phyloP scores from a whole-genome alignment of 2,113 vertebrate genomes.

The Ochotona princeps region DNA sequence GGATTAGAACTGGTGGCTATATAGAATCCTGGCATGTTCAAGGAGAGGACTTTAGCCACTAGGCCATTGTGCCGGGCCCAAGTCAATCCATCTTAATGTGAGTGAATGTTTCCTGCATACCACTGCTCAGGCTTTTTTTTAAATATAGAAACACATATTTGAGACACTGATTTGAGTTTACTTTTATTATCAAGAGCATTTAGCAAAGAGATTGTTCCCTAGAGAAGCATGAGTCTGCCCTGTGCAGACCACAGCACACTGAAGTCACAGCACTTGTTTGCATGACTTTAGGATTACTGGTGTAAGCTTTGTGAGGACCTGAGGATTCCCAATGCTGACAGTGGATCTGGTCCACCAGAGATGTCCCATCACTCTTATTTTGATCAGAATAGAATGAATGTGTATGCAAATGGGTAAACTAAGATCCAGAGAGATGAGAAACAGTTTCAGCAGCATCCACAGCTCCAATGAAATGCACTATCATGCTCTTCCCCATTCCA shows the following conservation, averaged over 20 bases:
- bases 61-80: too few species aligned
- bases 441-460: not conserved
- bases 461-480: not conserved
- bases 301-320: not conserved
- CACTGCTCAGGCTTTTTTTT: not conserved
- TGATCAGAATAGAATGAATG: not conserved
- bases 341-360: not conserved
- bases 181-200: not conserved
- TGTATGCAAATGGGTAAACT: not conserved
- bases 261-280: not conserved
- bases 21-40: too few species aligned
- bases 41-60: too few species aligned
- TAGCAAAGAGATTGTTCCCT: not conserved
- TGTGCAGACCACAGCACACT: not conserved
- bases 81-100: not conserved
- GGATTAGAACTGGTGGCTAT: too few species aligned
- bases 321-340: not conserved
- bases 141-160: not conserved
- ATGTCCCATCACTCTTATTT: not conserved
- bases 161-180: not conserved
- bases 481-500: not conserved
- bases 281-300: not conserved
- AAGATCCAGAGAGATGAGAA: not conserved
- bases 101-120: not conserved
- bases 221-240: not conserved